A percentile compares a stretch with the other conserved stretches of the same genome.
Evolutionary conservation across 1,140 invertebrate genomes (phyloP).

Genomic region (Maniola jurtina): DNA sequence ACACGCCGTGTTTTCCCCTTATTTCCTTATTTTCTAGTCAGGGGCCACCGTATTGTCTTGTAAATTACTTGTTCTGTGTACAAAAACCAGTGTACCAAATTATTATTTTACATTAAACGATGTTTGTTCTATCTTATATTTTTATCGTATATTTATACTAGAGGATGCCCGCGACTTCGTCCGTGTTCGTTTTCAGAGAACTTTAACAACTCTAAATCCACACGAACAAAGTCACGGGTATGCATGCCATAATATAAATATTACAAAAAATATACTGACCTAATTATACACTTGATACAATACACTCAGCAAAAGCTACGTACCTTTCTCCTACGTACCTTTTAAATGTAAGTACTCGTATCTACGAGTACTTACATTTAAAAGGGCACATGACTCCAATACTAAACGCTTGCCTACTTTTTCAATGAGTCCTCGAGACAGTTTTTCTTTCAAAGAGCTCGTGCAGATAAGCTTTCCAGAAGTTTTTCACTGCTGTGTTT

Average conservation of each 20-base stretch:
- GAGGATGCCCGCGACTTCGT: no score
- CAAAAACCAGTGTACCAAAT: slow-evolving; percentile 1
- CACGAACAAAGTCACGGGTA: no score
- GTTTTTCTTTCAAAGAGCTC: slow-evolving; percentile 6
- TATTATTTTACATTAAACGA: slow-evolving; percentile 1
- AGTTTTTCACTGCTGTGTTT: slow-evolving; percentile 3
- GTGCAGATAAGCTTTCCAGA: slow-evolving; percentile 6
- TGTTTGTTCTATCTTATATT: background rate
- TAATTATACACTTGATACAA: no score
- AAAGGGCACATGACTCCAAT: background rate
- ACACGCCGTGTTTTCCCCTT: slow-evolving; percentile 13
- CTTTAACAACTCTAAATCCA: no score
- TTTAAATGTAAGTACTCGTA: no score
- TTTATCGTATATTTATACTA: no score
- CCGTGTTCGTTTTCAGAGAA: no score
- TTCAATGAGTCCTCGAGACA: slow-evolving; percentile 1
- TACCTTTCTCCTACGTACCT: no score
- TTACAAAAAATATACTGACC: no score
- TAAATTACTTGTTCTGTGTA: slow-evolving; percentile 12
- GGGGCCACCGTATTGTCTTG: slow-evolving; percentile 1
- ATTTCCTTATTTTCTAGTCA: slow-evolving; percentile 11
- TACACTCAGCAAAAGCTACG: no score
- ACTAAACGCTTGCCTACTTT: slow-evolving; percentile 5
- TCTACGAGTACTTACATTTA: no score
- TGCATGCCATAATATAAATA: no score